Evolutionary conservation across 2,797 vertebrate species (phyloP).

Genomic region (Gallirallus australis): DNA sequence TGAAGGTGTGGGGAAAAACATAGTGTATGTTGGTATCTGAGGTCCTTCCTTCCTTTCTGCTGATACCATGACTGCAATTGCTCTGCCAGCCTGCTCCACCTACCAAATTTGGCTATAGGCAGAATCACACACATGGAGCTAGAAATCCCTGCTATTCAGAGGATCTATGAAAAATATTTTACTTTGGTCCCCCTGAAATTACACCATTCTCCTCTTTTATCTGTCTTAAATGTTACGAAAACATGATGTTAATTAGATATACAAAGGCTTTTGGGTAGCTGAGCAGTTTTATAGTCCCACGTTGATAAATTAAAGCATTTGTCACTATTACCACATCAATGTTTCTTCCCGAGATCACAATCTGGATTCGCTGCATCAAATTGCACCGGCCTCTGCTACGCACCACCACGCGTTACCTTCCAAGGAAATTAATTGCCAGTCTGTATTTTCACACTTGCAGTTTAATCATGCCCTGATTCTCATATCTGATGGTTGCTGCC

Average conservation of each 20-base stretch:
- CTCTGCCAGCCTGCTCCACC: not conserved
- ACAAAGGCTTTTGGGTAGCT: conserved; percentile 45
- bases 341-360: conserved; percentile 50
- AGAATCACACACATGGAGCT: not conserved
- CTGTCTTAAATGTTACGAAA: not conserved
- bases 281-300: conserved; percentile 42
- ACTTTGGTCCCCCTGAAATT: conserved; percentile 32
- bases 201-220: conserved; percentile 34
- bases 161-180: conserved; percentile 28
- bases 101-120: not conserved
- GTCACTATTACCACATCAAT: conserved; percentile 20
- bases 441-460: not conserved
- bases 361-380: conserved; percentile 8
- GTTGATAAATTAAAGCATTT: conserved; percentile 54
- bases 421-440: not conserved
- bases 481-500: not conserved
- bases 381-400: rapidly evolving
- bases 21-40: not conserved
- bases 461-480: conserved; percentile 1
- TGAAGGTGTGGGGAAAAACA: not conserved
- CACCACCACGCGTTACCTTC: not conserved
- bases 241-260: conserved; percentile 36
- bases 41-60: not conserved
- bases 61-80: not conserved
- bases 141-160: not conserved